Conservation (phyloP, 2,113 vertebrate species). For the Nanorana parkeri region DNA sequence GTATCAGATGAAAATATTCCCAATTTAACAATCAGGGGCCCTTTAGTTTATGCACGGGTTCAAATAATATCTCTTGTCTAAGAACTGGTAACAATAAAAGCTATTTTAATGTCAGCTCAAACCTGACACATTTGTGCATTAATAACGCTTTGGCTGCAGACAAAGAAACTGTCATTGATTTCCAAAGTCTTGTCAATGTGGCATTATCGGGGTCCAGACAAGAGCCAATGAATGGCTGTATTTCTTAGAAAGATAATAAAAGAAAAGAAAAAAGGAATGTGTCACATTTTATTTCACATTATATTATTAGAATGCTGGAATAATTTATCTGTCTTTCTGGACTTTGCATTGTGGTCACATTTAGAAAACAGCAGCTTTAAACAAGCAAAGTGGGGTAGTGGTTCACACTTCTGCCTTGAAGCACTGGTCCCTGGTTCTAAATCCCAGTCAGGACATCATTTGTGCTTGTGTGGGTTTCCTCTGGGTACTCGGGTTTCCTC, state of each 20-base stretch:
- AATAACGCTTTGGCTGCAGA: not conserved
- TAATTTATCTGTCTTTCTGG: not conserved
- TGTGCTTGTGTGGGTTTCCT: too few species aligned
- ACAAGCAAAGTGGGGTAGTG: too few species aligned
- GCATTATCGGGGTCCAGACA: not conserved
- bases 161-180: constrained; percentile 11
- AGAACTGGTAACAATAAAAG: not conserved
- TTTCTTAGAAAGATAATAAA: not conserved
- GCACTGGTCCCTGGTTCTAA: too few species aligned
- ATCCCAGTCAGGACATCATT: too few species aligned
- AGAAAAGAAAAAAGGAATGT: not conserved
- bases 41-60: too few species aligned
- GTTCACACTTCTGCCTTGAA: too few species aligned
- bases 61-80: too few species aligned
- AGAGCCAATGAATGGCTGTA: not conserved
- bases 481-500: too few species aligned
- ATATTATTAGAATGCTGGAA: not conserved
- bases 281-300: not conserved
- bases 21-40: too few species aligned
- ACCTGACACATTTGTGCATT: not conserved
- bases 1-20: too few species aligned
- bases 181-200: not conserved
- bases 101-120: not conserved
- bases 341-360: too few species aligned
- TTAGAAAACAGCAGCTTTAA: not conserved